Evolutionary conservation across 2,113 vertebrate species (phyloP).

Genomic region (Halichoerus grypus): DNA sequence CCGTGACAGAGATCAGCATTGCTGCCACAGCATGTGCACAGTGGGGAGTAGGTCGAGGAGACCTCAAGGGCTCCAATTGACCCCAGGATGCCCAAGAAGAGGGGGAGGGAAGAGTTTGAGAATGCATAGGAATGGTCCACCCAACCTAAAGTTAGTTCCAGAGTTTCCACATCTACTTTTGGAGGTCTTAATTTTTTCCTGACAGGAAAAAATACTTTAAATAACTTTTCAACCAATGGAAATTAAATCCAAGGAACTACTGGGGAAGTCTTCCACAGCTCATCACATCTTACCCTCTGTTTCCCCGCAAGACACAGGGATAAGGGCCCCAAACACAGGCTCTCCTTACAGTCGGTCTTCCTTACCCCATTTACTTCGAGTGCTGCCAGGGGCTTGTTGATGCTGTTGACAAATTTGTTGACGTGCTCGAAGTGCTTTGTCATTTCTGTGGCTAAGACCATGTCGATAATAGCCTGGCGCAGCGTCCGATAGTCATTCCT

Average conservation of each 20-base stretch:
- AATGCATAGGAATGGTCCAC: background rate
- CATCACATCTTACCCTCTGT: background rate
- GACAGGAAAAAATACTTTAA: background rate
- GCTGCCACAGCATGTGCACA: background rate
- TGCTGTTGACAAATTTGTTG: slow-evolving; percentile 99
- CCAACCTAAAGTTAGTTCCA: background rate
- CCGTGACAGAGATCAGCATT: background rate
- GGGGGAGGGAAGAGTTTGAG: background rate
- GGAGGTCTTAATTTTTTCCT: background rate
- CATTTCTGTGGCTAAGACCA: slow-evolving; percentile 99
- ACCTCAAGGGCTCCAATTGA: background rate
- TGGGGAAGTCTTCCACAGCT: background rate
- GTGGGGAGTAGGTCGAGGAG: background rate
- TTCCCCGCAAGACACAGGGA: background rate
- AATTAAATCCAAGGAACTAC: background rate
- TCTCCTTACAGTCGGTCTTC: background rate
- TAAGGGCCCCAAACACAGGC: rapidly evolving
- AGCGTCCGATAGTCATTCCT: slow-evolving; percentile 98
- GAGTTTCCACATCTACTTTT: background rate
- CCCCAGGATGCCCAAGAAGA: too few relatives aligned
- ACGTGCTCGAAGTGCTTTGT: slow-evolving; percentile 99
- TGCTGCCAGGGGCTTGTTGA: slow-evolving; percentile 96
- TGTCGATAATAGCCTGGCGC: slow-evolving; percentile 97
- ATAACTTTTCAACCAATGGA: background rate
- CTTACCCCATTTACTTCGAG: slow-evolving; percentile 96